A percentile compares a stretch with the other conserved stretches of the same genome.
phyloP scores from a whole-genome alignment of 2,797 vertebrate genomes.

The Esox lucius region DNA sequence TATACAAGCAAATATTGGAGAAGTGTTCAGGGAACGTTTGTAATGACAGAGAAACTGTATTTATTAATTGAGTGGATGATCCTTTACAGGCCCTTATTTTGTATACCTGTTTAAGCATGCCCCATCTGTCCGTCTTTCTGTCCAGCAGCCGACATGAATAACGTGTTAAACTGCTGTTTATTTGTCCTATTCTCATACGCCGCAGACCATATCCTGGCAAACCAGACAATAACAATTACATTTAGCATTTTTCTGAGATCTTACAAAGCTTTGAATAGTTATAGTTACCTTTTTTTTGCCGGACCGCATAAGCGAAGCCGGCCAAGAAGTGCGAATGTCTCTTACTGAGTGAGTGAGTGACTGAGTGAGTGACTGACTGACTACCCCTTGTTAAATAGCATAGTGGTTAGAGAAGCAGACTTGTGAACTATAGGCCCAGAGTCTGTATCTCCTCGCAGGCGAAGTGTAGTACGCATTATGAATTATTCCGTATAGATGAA shows the following conservation, averaged over 20 bases:
- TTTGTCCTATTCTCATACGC: conserved; percentile 47
- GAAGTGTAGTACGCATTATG: too few species aligned
- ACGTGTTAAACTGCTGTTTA: conserved; percentile 51
- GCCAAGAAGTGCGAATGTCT: too few species aligned
- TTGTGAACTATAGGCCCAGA: too few species aligned
- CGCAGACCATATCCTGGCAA: not conserved
- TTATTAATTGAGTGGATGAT: conserved; percentile 36
- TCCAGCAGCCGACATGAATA: conserved; percentile 54
- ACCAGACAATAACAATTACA: not conserved
- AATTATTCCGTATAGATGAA: too few species aligned
- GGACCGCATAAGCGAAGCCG: too few species aligned
- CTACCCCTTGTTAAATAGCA: too few species aligned
- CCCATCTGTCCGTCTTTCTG: conserved; percentile 28
- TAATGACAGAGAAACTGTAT: conserved; percentile 15
- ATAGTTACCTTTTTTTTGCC: not conserved
- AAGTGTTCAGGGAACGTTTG: conserved; percentile 28
- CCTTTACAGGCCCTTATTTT: conserved; percentile 47
- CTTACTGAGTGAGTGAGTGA: too few species aligned
- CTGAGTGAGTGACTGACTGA: too few species aligned
- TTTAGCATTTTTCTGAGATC: not conserved
- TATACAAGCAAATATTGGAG: conserved; percentile 3
- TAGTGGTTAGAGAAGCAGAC: too few species aligned
- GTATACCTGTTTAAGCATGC: conserved; percentile 71
- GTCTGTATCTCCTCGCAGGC: too few species aligned
- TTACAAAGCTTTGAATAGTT: not conserved